These are phyloP conservation scores for Endotricha flammealis DNA, from an alignment of 2,888 invertebrate genomes.

Conservation along the genomic window DNA sequence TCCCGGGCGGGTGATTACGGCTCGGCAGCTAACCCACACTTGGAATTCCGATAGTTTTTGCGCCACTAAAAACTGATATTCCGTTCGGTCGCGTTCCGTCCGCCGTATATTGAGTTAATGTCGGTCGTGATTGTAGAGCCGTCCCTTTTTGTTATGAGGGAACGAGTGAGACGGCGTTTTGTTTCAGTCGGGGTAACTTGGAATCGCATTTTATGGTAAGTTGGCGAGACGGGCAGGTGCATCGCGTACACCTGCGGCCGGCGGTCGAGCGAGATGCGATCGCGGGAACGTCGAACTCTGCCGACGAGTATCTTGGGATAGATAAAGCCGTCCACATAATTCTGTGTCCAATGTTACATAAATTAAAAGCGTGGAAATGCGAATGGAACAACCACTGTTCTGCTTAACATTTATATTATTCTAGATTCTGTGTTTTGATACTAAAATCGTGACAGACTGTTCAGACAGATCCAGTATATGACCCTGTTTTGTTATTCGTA, in stretches of 20 bases:
- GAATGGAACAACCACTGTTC: slow-evolving; percentile 2
- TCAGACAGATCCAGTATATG: too few relatives aligned
- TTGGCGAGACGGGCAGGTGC: slow-evolving; percentile 71
- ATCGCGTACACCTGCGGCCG: slow-evolving; percentile 70
- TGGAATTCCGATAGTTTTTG: slow-evolving; percentile 76
- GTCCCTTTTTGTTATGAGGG: slow-evolving; percentile 41
- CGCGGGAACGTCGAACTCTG: slow-evolving; percentile 67
- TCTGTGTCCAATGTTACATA: slow-evolving; percentile 58
- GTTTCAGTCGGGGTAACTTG: slow-evolving; percentile 65
- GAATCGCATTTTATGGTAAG: slow-evolving; percentile 76
- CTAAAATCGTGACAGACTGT: slow-evolving; percentile 4
- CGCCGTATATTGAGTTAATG: slow-evolving; percentile 72
- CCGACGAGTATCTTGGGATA: slow-evolving; percentile 50
- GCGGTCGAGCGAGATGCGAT: slow-evolving; percentile 68
- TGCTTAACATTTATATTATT: too few relatives aligned
- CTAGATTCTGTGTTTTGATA: slow-evolving; percentile 5
- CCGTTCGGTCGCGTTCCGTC: slow-evolving; percentile 66
- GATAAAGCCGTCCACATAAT: slow-evolving; percentile 59
- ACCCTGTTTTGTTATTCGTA: too few relatives aligned
- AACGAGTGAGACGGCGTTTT: slow-evolving; percentile 54
- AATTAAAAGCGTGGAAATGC: slow-evolving; percentile 24
- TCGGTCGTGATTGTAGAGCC: slow-evolving; percentile 66
- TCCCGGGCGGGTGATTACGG: slow-evolving; percentile 64
- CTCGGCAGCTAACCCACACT: slow-evolving; percentile 59
- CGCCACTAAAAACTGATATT: slow-evolving; percentile 74